Conservation (phyloP, 2,797 vertebrate genomes). For the Pteropus rufus region DNA sequence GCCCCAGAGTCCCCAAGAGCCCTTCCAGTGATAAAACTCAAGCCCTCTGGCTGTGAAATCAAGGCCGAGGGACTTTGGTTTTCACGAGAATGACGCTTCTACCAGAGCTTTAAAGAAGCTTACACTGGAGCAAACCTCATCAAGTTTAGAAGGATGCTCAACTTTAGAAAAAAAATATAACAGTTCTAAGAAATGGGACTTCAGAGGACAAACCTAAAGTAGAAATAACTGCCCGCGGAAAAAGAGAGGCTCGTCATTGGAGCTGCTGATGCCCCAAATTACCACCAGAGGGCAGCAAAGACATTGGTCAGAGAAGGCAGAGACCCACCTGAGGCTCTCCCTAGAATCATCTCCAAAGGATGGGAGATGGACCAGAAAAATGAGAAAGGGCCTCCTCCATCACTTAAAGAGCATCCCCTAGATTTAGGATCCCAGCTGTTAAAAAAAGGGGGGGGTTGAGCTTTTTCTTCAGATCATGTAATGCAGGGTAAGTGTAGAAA, state of each 20-base stretch:
- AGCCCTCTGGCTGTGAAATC: background rate
- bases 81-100: background rate
- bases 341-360: background rate
- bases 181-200: background rate
- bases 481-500: background rate
- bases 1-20: background rate
- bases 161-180: background rate
- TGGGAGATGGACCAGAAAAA: background rate
- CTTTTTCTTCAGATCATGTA: background rate
- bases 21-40: fast-evolving
- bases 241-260: background rate
- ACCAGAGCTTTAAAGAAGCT: background rate
- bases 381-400: background rate
- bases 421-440: background rate
- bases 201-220: background rate
- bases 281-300: conserved; percentile 71
- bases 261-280: background rate
- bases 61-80: background rate
- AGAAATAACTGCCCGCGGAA: background rate
- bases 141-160: background rate
- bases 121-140: background rate
- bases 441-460: background rate
- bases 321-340: fast-evolving
- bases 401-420: background rate
- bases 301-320: background rate